Evolutionary conservation across 2,888 invertebrate species (phyloP).

Genomic region (Aelia acuminata): DNA sequence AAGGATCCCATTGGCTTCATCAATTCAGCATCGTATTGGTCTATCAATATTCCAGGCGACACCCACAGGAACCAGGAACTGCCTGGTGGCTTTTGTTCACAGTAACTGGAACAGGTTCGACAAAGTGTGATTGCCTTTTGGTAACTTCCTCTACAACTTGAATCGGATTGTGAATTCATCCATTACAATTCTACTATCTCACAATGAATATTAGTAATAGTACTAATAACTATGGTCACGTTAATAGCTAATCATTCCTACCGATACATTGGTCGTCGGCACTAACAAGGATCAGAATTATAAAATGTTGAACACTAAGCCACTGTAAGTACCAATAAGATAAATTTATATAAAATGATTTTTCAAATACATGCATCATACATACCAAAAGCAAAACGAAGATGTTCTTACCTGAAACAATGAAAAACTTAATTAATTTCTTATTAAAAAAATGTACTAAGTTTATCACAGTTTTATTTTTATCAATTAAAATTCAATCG

Average conservation of each 20-base stretch:
- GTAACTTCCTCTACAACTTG: background rate
- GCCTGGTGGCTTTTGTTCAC: background rate
- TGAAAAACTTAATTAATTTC: background rate
- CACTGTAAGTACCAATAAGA: too few species aligned
- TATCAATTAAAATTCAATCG: background rate
- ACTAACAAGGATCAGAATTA: too few species aligned
- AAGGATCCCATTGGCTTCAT: constrained; percentile 27
- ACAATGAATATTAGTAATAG: background rate
- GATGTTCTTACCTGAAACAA: background rate
- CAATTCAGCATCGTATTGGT: background rate
- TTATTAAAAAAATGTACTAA: background rate
- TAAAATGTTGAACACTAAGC: too few species aligned
- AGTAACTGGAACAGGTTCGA: background rate
- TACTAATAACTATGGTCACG: too few species aligned
- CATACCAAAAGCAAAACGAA: background rate
- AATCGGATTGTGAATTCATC: background rate
- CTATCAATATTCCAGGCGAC: constrained; percentile 25
- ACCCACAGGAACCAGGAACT: constrained; percentile 24
- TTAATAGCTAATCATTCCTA: too few species aligned
- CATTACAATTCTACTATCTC: background rate
- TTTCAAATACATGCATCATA: background rate
- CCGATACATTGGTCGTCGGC: too few species aligned
- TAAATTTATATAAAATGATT: too few species aligned
- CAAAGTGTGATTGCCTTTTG: background rate
- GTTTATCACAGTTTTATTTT: background rate